Percentiles rank a stretch among this genome's conserved stretches.
Evolutionary conservation across 2,797 vertebrate species (phyloP).

Genomic region (Brotula barbata): DNA sequence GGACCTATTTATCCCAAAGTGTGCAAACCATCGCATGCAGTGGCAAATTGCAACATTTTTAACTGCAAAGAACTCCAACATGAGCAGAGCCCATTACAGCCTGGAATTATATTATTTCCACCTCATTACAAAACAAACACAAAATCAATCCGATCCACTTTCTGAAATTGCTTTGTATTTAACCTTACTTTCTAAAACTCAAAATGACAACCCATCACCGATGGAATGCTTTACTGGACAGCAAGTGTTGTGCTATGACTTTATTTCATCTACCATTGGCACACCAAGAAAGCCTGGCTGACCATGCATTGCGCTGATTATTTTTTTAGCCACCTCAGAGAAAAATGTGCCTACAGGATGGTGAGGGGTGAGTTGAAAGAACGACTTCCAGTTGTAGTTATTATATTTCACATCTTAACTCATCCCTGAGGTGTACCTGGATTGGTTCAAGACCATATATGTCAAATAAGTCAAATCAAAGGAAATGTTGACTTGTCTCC

Average conservation of each 20-base stretch:
- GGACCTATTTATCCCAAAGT: constrained; percentile 44
- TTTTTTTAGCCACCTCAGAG: background rate
- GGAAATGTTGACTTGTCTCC: background rate
- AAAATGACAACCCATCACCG: background rate
- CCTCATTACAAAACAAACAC: background rate
- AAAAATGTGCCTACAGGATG: constrained; percentile 12
- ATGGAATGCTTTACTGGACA: background rate
- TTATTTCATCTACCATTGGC: background rate
- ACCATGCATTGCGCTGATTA: background rate
- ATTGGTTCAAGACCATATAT: constrained; percentile 20
- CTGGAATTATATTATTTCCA: constrained; percentile 2
- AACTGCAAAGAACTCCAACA: constrained; percentile 13
- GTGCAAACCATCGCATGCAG: constrained; percentile 32
- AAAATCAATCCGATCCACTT: background rate
- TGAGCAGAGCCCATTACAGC: constrained; percentile 6
- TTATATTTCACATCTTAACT: background rate
- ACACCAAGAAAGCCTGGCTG: background rate
- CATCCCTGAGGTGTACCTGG: constrained; percentile 26
- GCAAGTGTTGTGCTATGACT: background rate
- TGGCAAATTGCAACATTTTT: constrained; percentile 11
- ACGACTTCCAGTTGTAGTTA: background rate
- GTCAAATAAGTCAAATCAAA: background rate
- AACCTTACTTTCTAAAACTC: background rate
- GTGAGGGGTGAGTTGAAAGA: background rate
- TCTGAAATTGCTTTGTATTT: background rate